Evolutionary conservation across 2,888 invertebrate genomes (phyloP), one percentile per base, ranked within the genome.

Genomic region (Perdita meconis): DNA sequence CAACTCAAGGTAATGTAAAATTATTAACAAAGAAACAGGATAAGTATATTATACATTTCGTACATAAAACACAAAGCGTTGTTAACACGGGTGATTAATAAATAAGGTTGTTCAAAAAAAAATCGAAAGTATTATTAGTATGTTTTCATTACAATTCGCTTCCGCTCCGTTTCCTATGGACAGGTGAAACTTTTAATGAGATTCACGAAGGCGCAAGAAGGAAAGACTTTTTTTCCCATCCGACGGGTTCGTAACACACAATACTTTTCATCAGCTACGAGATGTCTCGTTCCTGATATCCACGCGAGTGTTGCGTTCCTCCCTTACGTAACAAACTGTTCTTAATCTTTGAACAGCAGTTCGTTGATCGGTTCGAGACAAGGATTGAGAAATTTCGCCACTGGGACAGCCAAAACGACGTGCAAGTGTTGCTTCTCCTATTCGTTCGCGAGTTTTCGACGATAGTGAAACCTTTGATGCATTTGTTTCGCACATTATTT

Each of bases 131-230:
- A n/a, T 42, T 10, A 44, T 53, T 51, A 44, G 53, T 61, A 71
- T 55, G 40, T 61, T 72, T 73, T 84, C 50, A 70, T 82, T 70
- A 68, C 70, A 40, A 76, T 72, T 73, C 63, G 44, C 85, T 84
- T 84, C 84, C 84, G 82, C 71, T 75, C 75, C 68, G 60, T 61
- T 82, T 78, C 66, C 55, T 80, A 59, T 61, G 57, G 47, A 47
- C 47, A 47, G 67, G 82, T 74, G 84, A 82, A 84, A 85, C 82
- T 82, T 84, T 84, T 82, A 84, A 81, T 67, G 75, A 84, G 76
- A 78, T 78, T 69, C 69, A 8, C 59, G 36, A 40, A 53, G 47
- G 47, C 42, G 8, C 13, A 19, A 42, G 60, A 44, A 74, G 77
- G 59, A 84, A 84, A 77, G 65, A 19, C 75, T 70, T 61, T 84